phyloP scores from a whole-genome alignment of 92 coral and sea anemone species.

The Porites rus region DNA sequence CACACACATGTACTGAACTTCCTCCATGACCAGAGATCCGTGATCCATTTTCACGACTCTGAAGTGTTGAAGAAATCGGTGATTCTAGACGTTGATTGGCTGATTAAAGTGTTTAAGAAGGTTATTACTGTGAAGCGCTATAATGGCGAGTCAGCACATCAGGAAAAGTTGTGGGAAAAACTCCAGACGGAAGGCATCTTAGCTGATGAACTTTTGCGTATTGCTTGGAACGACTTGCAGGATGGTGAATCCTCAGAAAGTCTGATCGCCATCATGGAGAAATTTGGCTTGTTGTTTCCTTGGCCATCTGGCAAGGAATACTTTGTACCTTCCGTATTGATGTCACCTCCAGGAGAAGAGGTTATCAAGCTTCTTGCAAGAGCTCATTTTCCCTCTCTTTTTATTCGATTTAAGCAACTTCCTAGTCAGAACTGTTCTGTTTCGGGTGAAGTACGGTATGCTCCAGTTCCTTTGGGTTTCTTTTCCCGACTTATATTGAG shows the following conservation, averaged over 20 bases:
- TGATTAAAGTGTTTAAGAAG: constrained; percentile 54
- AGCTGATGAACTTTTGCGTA: constrained; percentile 4
- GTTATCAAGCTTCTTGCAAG: neutral
- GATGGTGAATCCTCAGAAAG: constrained; percentile 7
- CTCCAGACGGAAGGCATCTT: constrained; percentile 57
- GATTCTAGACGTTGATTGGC: constrained; percentile 63
- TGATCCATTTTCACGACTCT: constrained; percentile 53
- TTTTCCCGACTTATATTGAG: constrained; percentile 52
- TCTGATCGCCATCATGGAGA: constrained; percentile 45
- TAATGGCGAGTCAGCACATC: neutral
- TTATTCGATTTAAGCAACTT: constrained; percentile 8
- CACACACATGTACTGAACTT: constrained; percentile 42
- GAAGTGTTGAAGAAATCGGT: constrained; percentile 6
- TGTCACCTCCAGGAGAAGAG: neutral
- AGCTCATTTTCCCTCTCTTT: neutral
- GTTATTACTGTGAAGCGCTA: constrained; percentile 60
- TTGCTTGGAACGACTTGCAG: constrained; percentile 20
- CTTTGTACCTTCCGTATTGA: constrained; percentile 59
- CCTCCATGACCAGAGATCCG: constrained; percentile 57
- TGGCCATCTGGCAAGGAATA: constrained; percentile 9
- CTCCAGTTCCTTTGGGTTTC: constrained; percentile 48
- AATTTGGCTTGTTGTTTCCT: constrained; percentile 38
- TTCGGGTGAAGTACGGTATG: neutral
- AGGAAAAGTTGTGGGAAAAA: constrained; percentile 23
- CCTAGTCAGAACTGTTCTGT: too few relatives aligned